These are phyloP conservation scores for Hyperoplus immaculatus DNA, from an alignment of 2,797 vertebrate genomes.

Conservation along the genomic window DNA sequence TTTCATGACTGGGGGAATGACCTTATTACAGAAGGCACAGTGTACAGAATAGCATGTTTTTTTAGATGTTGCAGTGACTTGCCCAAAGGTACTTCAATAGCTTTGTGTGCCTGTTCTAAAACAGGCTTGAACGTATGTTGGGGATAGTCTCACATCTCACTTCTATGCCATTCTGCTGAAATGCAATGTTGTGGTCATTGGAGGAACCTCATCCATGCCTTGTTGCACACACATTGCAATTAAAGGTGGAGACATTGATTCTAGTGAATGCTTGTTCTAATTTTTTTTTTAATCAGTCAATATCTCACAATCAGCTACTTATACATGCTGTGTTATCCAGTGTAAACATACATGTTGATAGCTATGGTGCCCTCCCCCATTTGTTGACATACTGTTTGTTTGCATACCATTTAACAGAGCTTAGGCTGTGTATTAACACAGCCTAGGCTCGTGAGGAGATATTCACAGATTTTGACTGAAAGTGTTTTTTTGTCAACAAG, in stretches of 20 bases:
- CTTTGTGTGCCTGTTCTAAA: conserved; percentile 32
- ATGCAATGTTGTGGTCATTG: conserved; percentile 47
- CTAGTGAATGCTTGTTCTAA: no score
- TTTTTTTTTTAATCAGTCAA: no score
- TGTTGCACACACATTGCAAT: conserved; percentile 56
- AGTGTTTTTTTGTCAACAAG: no score
- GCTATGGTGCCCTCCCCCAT: no score
- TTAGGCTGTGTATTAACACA: no score
- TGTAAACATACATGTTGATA: no score
- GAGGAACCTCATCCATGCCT: conserved; percentile 10
- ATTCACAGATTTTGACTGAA: background rate
- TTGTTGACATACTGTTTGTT: no score
- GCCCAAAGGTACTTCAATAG: conserved; percentile 49
- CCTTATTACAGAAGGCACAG: conserved; percentile 37
- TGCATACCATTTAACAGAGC: no score
- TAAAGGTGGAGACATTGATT: conserved; percentile 2
- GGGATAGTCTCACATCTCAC: conserved; percentile 24
- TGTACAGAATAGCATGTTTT: conserved; percentile 13
- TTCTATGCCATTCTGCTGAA: conserved; percentile 18
- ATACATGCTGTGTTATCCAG: no score
- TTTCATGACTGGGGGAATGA: conserved; percentile 25
- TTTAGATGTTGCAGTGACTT: conserved; percentile 31
- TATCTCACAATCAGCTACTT: no score
- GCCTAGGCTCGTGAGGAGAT: no score
- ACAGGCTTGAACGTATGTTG: conserved; percentile 20